Conservation (phyloP, 2,797 vertebrate species). For the Tragopan temminckii region DNA sequence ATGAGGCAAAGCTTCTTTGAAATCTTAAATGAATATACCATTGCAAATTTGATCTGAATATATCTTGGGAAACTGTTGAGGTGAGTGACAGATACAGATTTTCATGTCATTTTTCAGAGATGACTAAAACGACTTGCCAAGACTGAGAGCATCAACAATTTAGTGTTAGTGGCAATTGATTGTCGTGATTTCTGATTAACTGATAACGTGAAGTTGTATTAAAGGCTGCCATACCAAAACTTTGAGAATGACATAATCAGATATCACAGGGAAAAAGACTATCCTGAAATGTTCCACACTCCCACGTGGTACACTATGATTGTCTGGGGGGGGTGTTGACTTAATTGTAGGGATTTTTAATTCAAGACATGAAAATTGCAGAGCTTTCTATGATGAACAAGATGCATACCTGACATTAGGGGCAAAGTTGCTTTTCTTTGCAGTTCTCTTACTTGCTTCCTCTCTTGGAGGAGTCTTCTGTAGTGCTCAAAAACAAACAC, state of each 20-base stretch:
- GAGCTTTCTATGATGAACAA: not conserved
- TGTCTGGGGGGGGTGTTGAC: not conserved
- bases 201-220: not conserved
- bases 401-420: not conserved
- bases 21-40: not conserved
- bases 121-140: not conserved
- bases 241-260: not conserved
- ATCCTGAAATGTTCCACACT: not conserved
- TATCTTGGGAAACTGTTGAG: not conserved
- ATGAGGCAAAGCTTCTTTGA: not conserved
- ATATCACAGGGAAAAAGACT: not conserved
- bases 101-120: not conserved
- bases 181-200: not conserved
- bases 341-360: not conserved
- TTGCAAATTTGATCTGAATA: not conserved
- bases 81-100: not conserved
- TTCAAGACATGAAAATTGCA: not conserved
- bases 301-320: not conserved
- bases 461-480: not conserved
- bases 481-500: not conserved
- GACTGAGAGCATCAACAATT: not conserved
- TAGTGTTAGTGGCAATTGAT: not conserved
- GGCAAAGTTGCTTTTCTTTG: not conserved
- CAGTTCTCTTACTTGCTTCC: not conserved
- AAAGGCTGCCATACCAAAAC: not conserved